Percentiles rank a stretch among this genome's conserved stretches.
Evolutionary conservation across 1,140 invertebrate species (phyloP).

Genomic region (Drosophila ficusphila): DNA sequence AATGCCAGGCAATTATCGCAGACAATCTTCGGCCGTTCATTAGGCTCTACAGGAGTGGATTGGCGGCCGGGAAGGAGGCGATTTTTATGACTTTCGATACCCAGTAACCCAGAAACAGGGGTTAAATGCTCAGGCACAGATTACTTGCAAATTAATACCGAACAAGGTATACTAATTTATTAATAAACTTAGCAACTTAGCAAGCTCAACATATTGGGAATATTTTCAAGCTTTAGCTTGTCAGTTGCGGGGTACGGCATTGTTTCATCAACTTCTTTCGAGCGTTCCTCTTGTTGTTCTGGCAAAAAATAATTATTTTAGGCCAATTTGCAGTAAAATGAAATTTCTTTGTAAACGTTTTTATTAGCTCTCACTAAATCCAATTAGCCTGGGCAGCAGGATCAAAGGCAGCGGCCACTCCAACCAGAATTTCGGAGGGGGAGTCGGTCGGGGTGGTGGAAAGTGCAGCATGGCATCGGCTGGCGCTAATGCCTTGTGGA

Average conservation of each 20-base stretch:
- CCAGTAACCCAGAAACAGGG: background rate
- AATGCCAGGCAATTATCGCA: constrained; percentile 56
- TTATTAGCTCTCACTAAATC: constrained; percentile 77
- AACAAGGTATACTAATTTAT: background rate
- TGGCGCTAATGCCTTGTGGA: constrained; percentile 58
- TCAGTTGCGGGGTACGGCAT: background rate
- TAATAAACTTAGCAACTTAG: too few species aligned
- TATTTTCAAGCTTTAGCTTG: too few species aligned
- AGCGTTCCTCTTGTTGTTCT: constrained; percentile 26
- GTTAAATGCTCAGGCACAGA: background rate
- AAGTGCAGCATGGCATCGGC: constrained; percentile 60
- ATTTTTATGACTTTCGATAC: constrained; percentile 54
- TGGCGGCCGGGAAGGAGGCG: constrained; percentile 11
- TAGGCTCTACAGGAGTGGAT: constrained; percentile 27
- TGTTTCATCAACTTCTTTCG: constrained; percentile 15
- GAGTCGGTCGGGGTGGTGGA: background rate
- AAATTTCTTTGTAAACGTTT: constrained; percentile 74
- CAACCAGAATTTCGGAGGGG: background rate
- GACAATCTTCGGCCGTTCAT: constrained; percentile 44
- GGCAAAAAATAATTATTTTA: constrained; percentile 70
- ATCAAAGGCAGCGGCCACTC: constrained; percentile 54
- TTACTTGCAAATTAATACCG: too few species aligned
- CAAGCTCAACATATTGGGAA: too few species aligned
- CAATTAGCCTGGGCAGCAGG: constrained; percentile 64
- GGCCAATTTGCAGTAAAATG: constrained; percentile 79